Percentiles rank a stretch among this genome's conserved stretches.
Conservation (phyloP, 2,888 invertebrate species). For the Sialis fuliginosa region DNA sequence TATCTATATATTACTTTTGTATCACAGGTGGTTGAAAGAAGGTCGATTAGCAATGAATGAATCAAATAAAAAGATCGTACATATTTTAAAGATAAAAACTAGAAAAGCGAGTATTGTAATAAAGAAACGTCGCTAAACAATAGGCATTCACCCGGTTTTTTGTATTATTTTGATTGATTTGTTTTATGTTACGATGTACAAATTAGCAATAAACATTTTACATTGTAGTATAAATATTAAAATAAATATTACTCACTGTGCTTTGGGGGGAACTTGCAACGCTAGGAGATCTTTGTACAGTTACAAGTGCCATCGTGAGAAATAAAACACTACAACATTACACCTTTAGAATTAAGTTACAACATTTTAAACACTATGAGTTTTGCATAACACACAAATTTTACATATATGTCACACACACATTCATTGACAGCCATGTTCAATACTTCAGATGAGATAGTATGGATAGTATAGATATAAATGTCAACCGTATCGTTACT, state of each 20-base stretch:
- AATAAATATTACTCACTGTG: slow-evolving; percentile 28
- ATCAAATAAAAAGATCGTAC: no score
- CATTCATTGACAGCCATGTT: slow-evolving; percentile 6
- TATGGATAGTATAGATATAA: not conserved
- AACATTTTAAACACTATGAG: no score
- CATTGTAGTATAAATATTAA: slow-evolving; percentile 1
- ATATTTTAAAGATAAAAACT: no score
- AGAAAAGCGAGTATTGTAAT: no score
- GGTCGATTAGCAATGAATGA: no score
- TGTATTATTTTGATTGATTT: no score
- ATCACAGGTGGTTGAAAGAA: no score
- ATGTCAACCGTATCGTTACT: no score
- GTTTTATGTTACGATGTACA: no score
- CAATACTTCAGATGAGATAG: slow-evolving; percentile 1
- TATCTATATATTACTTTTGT: no score
- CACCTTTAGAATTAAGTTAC: not conserved
- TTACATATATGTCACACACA: slow-evolving; percentile 3
- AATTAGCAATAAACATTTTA: not conserved
- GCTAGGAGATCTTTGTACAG: slow-evolving; percentile 54
- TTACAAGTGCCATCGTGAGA: slow-evolving; percentile 45
- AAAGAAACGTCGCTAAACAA: no score
- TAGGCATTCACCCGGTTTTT: no score
- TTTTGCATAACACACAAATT: slow-evolving; percentile 1
- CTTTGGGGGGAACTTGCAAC: slow-evolving; percentile 44
- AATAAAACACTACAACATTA: not conserved